Evolutionary conservation across 2,797 vertebrate genomes (phyloP), one percentile per base, ranked within the genome.

Genomic region (Phylloscopus collybita): DNA sequence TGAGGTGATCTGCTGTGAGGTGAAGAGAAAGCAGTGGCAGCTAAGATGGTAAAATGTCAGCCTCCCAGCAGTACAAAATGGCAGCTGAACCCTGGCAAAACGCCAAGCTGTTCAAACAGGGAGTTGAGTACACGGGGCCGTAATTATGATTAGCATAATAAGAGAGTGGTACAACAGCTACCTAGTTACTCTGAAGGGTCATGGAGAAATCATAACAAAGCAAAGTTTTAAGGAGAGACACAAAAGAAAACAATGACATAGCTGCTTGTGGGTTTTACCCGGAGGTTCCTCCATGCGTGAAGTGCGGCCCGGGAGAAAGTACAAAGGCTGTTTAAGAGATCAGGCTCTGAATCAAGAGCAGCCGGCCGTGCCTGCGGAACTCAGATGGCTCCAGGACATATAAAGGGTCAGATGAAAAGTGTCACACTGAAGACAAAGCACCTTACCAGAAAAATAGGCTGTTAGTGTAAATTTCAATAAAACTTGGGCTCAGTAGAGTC

Each of bases 41-140:
- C 69, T 89, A 83, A 83, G 86, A 86, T 71, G 62, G 95, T 65
- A 96, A 96, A 94, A 95, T 93, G 90, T 95, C 96, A 95, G 94
- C 26, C 70, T 96, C 32, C 64, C 47, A 9, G 92, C 91, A 92
- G 66, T 86, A 96, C 64, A 91, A 96, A 97, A 96, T 96, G 94
- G 96, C 88, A 94, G 95, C 92, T 80, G 92, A 92, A 81, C 45
- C 73, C 66, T 97, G 96, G 95, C 92, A 0, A 75, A 94, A 70
- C 0, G 94, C 95, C 95, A 96, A 82, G 80, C 86, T 60, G 80
- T 5, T 79, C 89, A 38, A 80, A 80, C 53, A 56, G 76, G 13
- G 76, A 88, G 88, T 50, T 21, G 72, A 86, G 81, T 34, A 75
- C 87, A 76, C 1, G 1, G 80, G 50, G 21, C 87, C 76, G 30